Evolutionary conservation across 2,888 invertebrate genomes (phyloP).

Genomic region (Troides aeacus): DNA sequence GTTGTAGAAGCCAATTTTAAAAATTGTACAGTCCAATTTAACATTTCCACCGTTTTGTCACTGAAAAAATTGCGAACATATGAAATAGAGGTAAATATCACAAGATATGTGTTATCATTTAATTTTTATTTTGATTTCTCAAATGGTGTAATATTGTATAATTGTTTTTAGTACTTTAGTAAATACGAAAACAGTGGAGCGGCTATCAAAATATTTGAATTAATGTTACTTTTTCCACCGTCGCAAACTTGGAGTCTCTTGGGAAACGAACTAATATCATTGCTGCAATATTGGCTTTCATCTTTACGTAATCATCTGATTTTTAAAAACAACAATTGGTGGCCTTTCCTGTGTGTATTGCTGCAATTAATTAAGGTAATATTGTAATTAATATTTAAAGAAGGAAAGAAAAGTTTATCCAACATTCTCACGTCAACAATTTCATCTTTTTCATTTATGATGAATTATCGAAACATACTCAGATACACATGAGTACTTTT

Average conservation of each 20-base stretch:
- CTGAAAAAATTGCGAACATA: constrained; percentile 56
- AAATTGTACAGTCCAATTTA: constrained; percentile 48
- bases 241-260: constrained; percentile 58
- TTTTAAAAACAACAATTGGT: constrained; percentile 52
- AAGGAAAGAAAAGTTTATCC: no score
- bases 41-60: constrained; percentile 53
- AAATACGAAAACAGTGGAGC: constrained; percentile 59
- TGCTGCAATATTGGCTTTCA: constrained; percentile 63
- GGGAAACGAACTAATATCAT: constrained; percentile 51
- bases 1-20: constrained; percentile 41
- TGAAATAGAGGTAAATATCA: constrained; percentile 58
- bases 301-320: constrained; percentile 56
- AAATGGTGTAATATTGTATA: background rate
- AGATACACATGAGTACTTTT: no score
- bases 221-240: constrained; percentile 49
- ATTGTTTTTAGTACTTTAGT: constrained; percentile 55
- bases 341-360: constrained; percentile 55
- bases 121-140: background rate
- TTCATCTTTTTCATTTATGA: no score
- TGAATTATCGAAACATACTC: no score
- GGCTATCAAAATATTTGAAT: constrained; percentile 52
- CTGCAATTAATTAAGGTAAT: constrained; percentile 55
- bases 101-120: background rate
- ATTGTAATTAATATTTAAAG: constrained; percentile 4
- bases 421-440: no score